Evolutionary conservation across 2,113 vertebrate genomes (phyloP), one percentile per base, ranked within the genome.

Genomic region (Callithrix jacchus): DNA sequence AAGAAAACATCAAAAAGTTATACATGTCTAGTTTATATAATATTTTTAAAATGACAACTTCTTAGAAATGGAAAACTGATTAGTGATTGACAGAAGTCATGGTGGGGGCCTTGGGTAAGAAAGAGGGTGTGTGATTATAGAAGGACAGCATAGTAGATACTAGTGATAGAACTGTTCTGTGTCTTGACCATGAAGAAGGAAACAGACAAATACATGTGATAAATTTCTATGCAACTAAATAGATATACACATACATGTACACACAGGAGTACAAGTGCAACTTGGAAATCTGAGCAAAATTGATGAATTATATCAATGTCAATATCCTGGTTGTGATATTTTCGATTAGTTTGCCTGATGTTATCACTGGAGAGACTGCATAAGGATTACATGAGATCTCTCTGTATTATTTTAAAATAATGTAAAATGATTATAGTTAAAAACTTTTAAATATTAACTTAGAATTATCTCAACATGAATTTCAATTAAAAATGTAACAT

Each of bases 391-490:
- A 32, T 2, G 1, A 66, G 23, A 35, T 25, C 4, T 83, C 45
- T 80, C 10, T 66, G 11, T 30, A 84, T 73, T 90, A 68, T 49
- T 86, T 64, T 89, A 87, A 56, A 42, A 58, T 42, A 73, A 73
- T n/a, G 54, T 3, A 14, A 71, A 95, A 70, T 45, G 80, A 58
- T 6, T 92, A 79, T 70, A 66, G 87, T 70, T 37, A 37, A 66
- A 64, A 84, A 23, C 79, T 64, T 42, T 21, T 35, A 81, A 76
- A 54, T 40, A 52, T 37, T 64, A 66, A 68, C 11, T 18, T 95
- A 52, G 71, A 88, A 58, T 42, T 52, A 45, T 37, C 21, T 84
- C 64, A 83, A 47, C 37, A 37, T 74, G 14, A 86, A 71, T 54
- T 70, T 82, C 13, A 84, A 37, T 47, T 71, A 82, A 85, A 86